Evolutionary conservation across 1,140 invertebrate genomes (phyloP).

Genomic region (Calephelis virginiensis): DNA sequence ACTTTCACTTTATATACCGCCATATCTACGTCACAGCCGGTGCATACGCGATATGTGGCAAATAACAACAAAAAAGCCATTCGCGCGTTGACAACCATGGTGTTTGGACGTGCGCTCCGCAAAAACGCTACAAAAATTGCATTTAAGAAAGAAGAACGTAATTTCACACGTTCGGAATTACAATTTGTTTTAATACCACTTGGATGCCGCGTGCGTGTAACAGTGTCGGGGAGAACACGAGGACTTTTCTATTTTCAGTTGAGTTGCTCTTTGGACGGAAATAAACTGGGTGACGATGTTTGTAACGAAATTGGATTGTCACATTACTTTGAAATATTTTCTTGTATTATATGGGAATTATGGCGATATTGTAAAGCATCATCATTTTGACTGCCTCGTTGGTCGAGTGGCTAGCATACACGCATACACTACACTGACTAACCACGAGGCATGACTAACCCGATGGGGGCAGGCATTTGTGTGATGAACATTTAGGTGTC

Average conservation of each 20-base stretch:
- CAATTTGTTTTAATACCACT: slow-evolving; percentile 31
- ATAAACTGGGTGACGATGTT: slow-evolving; percentile 65
- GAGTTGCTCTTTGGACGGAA: slow-evolving; percentile 56
- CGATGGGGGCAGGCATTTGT: too few species aligned
- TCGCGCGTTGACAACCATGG: slow-evolving; percentile 41
- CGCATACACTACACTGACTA: too few species aligned
- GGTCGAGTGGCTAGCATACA: too few species aligned
- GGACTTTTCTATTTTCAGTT: slow-evolving; percentile 75
- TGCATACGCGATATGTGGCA: slow-evolving; percentile 31
- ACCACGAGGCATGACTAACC: too few species aligned
- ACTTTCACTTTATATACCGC: slow-evolving; percentile 91
- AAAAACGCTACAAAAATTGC: slow-evolving; percentile 13
- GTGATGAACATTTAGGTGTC: too few species aligned
- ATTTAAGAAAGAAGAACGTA: slow-evolving; percentile 27
- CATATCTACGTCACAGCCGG: slow-evolving; percentile 77
- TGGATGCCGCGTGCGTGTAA: slow-evolving; percentile 54
- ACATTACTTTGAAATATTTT: slow-evolving; percentile 23
- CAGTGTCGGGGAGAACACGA: slow-evolving; percentile 48
- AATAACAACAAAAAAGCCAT: slow-evolving; percentile 67
- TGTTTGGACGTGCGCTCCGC: slow-evolving; percentile 35
- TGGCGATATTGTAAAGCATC: too few species aligned
- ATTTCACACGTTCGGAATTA: slow-evolving; percentile 31
- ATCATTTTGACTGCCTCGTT: too few species aligned
- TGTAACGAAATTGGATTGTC: slow-evolving; percentile 36
- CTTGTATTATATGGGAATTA: not conserved